Evolutionary conservation across 2,113 vertebrate genomes (phyloP).

Genomic region (Sorex fumeus): DNA sequence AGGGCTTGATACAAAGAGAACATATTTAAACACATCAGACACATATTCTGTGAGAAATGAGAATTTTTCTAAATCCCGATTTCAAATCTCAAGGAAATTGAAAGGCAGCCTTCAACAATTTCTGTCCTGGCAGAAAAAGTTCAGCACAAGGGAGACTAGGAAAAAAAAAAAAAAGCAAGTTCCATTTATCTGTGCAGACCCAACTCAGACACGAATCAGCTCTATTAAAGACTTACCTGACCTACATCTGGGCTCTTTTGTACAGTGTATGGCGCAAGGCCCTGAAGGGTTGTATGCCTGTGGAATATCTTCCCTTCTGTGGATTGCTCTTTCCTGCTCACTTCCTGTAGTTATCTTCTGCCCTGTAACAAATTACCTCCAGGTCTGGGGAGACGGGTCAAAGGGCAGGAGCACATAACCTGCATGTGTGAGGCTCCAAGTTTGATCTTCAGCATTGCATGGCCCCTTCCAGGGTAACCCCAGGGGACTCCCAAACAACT

Average conservation of each 20-base stretch:
- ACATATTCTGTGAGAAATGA: neutral
- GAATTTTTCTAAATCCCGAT: neutral
- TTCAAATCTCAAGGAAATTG: constrained; percentile 31
- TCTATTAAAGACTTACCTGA: neutral
- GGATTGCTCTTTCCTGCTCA: neutral
- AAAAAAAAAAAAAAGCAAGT: too few relatives aligned
- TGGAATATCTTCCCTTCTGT: neutral
- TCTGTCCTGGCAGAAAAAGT: neutral
- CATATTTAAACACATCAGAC: neutral
- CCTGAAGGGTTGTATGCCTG: neutral
- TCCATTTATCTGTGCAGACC: neutral
- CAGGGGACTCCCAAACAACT: too few relatives aligned
- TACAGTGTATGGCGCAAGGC: fast-evolving
- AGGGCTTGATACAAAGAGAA: neutral
- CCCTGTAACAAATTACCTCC: neutral
- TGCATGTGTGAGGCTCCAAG: too few relatives aligned
- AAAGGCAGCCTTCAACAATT: neutral
- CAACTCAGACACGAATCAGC: neutral
- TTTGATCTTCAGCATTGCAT: too few relatives aligned
- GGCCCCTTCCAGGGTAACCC: too few relatives aligned
- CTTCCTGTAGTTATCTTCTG: neutral
- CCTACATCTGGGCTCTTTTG: neutral
- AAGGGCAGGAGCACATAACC: neutral
- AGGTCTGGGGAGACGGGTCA: neutral
- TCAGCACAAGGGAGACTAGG: neutral